Evolutionary conservation across 2,797 vertebrate genomes (phyloP).

Genomic region (Betta splendens): DNA sequence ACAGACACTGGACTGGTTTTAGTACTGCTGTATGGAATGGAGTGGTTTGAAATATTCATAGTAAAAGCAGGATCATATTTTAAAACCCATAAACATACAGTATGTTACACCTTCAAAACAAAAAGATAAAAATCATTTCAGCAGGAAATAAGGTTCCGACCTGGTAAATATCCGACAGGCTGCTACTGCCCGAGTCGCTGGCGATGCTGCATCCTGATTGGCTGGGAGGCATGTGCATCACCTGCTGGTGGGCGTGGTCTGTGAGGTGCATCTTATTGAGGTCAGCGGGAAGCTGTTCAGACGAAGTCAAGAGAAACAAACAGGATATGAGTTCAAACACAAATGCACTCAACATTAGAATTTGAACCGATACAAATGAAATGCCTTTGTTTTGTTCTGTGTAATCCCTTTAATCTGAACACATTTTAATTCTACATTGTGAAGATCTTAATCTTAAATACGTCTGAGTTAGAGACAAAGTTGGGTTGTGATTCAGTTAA

Average conservation of each 20-base stretch:
- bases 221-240: slow-evolving; percentile 92
- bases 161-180: slow-evolving; percentile 97
- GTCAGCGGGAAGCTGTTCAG: slow-evolving; percentile 93
- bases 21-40: not conserved
- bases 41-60: not conserved
- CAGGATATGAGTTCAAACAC: slow-evolving; percentile 33
- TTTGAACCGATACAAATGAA: slow-evolving; percentile 3
- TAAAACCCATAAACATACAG: no score
- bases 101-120: no score
- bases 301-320: slow-evolving; percentile 42
- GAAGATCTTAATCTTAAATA: not conserved
- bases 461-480: slow-evolving; percentile 9
- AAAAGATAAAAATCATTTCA: no score
- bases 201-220: slow-evolving; percentile 98
- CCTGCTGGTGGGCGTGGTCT: slow-evolving; percentile 91
- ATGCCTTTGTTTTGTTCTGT: slow-evolving; percentile 3
- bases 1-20: not conserved
- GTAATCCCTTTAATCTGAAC: not conserved
- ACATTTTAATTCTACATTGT: not conserved
- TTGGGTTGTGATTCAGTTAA: slow-evolving; percentile 6
- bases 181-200: slow-evolving; percentile 98
- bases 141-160: no score
- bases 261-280: slow-evolving; percentile 98
- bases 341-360: not conserved
- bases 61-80: not conserved